Conservation (phyloP, 37 sponge, comb jelly and placozoan genomes). For the Beroe ovata region DNA sequence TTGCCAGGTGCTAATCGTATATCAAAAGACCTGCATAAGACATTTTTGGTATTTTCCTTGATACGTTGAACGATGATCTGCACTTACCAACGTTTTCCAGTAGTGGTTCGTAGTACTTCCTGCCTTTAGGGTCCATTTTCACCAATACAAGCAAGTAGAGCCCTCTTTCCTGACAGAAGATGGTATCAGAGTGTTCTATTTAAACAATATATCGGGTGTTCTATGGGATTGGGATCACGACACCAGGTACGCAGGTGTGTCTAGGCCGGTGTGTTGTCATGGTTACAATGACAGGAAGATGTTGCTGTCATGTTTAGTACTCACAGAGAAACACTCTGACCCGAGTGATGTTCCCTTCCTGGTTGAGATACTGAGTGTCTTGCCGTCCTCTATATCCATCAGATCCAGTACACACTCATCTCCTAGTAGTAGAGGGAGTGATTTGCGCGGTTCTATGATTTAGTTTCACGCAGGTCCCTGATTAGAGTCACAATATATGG, state of each 20-base stretch:
- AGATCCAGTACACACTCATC: slow-evolving; percentile 14
- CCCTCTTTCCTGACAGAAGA: slow-evolving; percentile 42
- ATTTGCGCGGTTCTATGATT: too few species aligned
- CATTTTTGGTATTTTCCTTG: neutral
- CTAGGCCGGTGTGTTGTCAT: too few species aligned
- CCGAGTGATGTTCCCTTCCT: slow-evolving; percentile 29
- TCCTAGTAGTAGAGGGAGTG: too few species aligned
- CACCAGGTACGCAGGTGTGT: too few species aligned
- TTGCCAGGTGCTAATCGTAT: too few species aligned
- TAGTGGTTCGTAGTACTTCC: slow-evolving; percentile 65
- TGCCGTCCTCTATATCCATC: slow-evolving; percentile 53
- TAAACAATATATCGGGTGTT: too few species aligned
- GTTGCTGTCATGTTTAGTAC: too few species aligned
- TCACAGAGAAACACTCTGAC: slow-evolving; percentile 25
- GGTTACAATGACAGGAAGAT: too few species aligned
- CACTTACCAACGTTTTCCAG: slow-evolving; percentile 22
- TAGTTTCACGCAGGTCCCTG: too few species aligned
- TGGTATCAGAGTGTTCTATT: neutral
- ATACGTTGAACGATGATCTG: neutral
- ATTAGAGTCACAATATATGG: too few species aligned
- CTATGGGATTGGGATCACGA: too few species aligned
- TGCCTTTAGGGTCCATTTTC: slow-evolving; percentile 58
- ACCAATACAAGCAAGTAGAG: slow-evolving; percentile 32
- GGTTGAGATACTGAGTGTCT: neutral
- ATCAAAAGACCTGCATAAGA: too few species aligned